Evolutionary conservation across 2,888 invertebrate genomes (phyloP).

Genomic region (Polydesmus complanatus): DNA sequence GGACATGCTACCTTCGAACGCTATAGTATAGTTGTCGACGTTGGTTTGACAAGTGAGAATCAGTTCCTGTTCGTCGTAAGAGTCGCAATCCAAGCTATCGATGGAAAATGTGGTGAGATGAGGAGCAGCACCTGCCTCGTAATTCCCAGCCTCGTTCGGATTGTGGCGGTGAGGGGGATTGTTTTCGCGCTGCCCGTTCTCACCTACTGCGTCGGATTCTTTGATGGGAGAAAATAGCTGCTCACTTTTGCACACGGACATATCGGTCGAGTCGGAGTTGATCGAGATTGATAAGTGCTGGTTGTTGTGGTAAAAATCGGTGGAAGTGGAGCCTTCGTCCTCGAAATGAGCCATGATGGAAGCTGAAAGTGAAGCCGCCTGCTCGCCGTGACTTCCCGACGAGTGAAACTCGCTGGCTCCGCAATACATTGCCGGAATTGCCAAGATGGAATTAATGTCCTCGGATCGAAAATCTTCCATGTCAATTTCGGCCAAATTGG

Average conservation of each 20-base stretch:
- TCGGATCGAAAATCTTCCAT: constrained; percentile 87
- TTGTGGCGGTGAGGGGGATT: constrained; percentile 43
- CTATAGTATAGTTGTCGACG: constrained; percentile 88
- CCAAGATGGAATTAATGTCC: constrained; percentile 58
- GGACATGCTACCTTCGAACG: constrained; percentile 56
- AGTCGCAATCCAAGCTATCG: constrained; percentile 78
- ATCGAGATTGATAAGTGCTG: not conserved
- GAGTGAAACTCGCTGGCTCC: constrained; percentile 37
- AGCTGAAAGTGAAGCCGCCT: constrained; percentile 66
- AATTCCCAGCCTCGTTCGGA: constrained; percentile 33
- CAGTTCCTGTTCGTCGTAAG: constrained; percentile 64
- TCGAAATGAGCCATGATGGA: constrained; percentile 67
- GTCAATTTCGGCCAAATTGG: constrained; percentile 84
- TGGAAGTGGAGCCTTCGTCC: constrained; percentile 55
- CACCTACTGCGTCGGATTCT: constrained; percentile 37
- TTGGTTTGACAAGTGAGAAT: constrained; percentile 81
- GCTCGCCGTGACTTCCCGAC: constrained; percentile 57
- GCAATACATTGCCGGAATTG: constrained; percentile 39
- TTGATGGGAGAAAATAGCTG: constrained; percentile 78
- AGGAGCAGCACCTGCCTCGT: not conserved
- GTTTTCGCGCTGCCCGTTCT: constrained; percentile 34
- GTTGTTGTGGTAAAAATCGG: not conserved
- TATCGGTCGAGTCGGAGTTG: constrained; percentile 45
- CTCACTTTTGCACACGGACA: constrained; percentile 75
- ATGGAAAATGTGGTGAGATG: constrained; percentile 56